phyloP scores from a whole-genome alignment of 2,113 vertebrate genomes.

The Salvelinus sp. region DNA sequence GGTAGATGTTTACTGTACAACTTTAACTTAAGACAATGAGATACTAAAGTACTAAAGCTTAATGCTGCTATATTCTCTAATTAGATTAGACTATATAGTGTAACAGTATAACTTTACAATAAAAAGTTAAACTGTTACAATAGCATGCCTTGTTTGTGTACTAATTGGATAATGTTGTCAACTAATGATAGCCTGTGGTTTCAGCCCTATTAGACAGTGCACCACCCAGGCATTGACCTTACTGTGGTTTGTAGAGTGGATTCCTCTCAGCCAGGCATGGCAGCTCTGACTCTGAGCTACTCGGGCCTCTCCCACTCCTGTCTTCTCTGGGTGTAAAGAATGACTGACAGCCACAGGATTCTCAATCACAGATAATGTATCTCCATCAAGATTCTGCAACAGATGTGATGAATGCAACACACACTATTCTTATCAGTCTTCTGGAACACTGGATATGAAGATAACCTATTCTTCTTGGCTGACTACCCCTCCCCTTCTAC shows the following conservation, averaged over 20 bases:
- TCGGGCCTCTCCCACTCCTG: conserved; percentile 14
- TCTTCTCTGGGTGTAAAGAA: conserved; percentile 11
- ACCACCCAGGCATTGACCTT: conserved; percentile 23
- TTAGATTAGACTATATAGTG: too few species aligned
- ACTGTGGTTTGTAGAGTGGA: conserved; percentile 57
- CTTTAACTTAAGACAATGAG: too few species aligned
- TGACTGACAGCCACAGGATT: conserved; percentile 53
- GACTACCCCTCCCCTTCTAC: not conserved
- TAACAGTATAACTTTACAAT: too few species aligned
- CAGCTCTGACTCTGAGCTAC: conserved; percentile 36
- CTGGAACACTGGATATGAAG: not conserved
- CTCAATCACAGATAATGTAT: conserved; percentile 51
- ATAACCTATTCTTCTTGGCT: not conserved
- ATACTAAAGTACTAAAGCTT: too few species aligned
- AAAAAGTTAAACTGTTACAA: too few species aligned
- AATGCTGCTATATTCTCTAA: too few species aligned
- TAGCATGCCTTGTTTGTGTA: not conserved
- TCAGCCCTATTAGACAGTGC: not conserved
- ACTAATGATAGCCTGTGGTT: conserved; percentile 8
- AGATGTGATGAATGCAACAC: conserved; percentile 26
- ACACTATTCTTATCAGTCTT: not conserved
- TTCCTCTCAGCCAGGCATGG: conserved; percentile 52
- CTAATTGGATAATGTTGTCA: not conserved
- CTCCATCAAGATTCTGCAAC: conserved; percentile 62
- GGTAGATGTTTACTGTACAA: not conserved